These are phyloP conservation scores for Drosophila tristis DNA, from an alignment of 1,140 invertebrate species.

Conservation along the genomic window DNA sequence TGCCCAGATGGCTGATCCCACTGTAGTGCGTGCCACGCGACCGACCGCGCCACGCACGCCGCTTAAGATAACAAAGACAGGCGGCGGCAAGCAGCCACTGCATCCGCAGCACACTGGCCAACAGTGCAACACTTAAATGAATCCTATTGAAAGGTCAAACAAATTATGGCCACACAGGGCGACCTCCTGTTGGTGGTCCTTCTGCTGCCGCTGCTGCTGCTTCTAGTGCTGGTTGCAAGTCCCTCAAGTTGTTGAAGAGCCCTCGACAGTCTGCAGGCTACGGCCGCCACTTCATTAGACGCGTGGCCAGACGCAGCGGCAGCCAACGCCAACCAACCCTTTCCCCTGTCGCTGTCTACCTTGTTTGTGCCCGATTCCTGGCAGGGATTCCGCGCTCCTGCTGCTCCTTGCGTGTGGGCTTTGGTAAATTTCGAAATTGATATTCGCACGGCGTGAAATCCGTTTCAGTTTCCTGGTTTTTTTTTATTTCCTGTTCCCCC, in stretches of 20 bases:
- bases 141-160: slow-evolving; percentile 77
- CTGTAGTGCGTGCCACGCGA: slow-evolving; percentile 50
- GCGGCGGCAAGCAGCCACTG: slow-evolving; percentile 24
- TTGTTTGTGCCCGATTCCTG: not conserved
- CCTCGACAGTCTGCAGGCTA: slow-evolving; percentile 47
- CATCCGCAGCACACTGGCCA: slow-evolving; percentile 20
- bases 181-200: slow-evolving; percentile 31
- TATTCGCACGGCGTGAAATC: slow-evolving; percentile 79
- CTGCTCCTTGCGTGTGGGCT: slow-evolving; percentile 19
- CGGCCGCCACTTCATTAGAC: slow-evolving; percentile 77
- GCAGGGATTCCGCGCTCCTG: slow-evolving; percentile 16
- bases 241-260: slow-evolving; percentile 21
- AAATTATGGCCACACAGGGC: slow-evolving; percentile 57
- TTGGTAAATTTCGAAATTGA: slow-evolving; percentile 82
- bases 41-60: slow-evolving; percentile 42
- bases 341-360: slow-evolving; percentile 1
- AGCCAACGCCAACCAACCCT: slow-evolving; percentile 26
- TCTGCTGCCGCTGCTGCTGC: too few species aligned
- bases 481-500: not conserved
- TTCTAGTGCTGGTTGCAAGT: slow-evolving; percentile 6
- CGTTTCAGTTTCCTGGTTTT: slow-evolving; percentile 61
- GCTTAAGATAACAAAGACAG: slow-evolving; percentile 67
- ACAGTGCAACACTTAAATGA: slow-evolving; percentile 45
- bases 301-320: slow-evolving; percentile 52
- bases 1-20: not conserved